Base-by-base conservation (phyloP, 1,140 invertebrate species). In the Ceratosolen solmsi region DNA sequence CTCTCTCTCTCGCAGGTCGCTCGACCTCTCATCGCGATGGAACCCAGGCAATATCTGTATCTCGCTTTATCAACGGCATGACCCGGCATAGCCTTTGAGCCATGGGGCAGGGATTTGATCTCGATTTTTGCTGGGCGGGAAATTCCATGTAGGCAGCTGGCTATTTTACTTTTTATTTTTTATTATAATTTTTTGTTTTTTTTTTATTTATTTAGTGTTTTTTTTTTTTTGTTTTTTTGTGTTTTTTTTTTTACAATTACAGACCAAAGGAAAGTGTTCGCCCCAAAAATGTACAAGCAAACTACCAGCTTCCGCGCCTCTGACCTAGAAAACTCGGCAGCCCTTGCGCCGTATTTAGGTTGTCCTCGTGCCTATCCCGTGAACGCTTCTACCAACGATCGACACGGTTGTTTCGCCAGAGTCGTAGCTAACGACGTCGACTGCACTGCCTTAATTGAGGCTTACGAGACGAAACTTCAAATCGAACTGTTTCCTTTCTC, bases 301-400 rank as follows among this genome's bases (percentile, higher is more conserved):
- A n/a, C n/a, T n/a, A n/a, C n/a, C n/a, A n/a, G n/a, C 77, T 8
- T 1, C 11, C 33, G 56, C 63, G 7, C 17, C 20, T 79, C n/a
- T 80, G 71, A 80, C 79, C 70, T 41, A 80, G 71, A 80, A 80
- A 80, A 80, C 70, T 65, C 65, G 8, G 38, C 20, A 17, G 9
- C 36, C 65, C 38, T n/a, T 3, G 7, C n/a, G 4, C 5, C 5
- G 63, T 68, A 68, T 38, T 68, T 68, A 68, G 36, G 63, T 68
- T 68, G 20, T 68, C 33, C 11, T 68, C 20, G 20, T 38, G 17
- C 7, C 33, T 68, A 68, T 68, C 33, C 63, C 22, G 36, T 38
- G 63, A 0, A 0, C 33, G 8, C 22, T 8, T 0, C 20, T 22
- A 68, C 33, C 0, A 22, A 13, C 8, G 33, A 38, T 20, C 63